phyloP scores from a whole-genome alignment of 2,113 vertebrate species.

The Rhabdornis inornatus region DNA sequence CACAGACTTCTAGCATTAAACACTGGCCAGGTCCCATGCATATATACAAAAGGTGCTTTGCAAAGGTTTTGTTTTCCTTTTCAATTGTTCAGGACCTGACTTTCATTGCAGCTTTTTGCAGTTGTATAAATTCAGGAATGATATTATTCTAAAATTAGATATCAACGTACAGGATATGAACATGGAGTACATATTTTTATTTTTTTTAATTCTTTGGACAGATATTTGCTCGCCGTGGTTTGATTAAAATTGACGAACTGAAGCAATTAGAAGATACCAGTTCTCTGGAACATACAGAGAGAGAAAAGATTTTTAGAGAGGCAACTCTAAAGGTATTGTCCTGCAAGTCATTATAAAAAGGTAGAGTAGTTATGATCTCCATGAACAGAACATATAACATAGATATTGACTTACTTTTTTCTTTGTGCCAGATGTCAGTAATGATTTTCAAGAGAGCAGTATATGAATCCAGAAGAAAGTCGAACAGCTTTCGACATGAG shows the following conservation, averaged over 20 bases:
- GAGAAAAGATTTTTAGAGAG: conserved; percentile 79
- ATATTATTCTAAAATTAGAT: not conserved
- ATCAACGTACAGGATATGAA: not conserved
- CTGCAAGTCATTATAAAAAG: not conserved
- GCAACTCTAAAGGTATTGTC: conserved; percentile 86
- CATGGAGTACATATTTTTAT: not conserved
- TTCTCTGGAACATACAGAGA: conserved; percentile 62
- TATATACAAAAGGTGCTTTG: not conserved
- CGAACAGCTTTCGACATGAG: conserved; percentile 71
- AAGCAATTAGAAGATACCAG: conserved; percentile 77
- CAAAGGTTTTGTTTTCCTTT: not conserved
- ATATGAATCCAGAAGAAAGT: conserved; percentile 81
- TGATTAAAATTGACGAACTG: conserved; percentile 86
- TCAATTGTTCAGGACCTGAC: not conserved
- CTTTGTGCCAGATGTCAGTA: conserved; percentile 79
- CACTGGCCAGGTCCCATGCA: not conserved
- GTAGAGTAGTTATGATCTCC: not conserved
- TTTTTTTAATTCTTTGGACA: conserved; percentile 36
- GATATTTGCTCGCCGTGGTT: conserved; percentile 88
- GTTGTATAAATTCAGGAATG: not conserved
- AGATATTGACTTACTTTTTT: not conserved
- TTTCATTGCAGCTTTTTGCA: not conserved
- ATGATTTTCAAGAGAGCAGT: conserved; percentile 90
- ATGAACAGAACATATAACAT: not conserved
- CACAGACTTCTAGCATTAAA: not conserved